These are phyloP conservation scores for Plusia festucae DNA, from an alignment of 2,888 invertebrate genomes.

Conservation along the genomic window DNA sequence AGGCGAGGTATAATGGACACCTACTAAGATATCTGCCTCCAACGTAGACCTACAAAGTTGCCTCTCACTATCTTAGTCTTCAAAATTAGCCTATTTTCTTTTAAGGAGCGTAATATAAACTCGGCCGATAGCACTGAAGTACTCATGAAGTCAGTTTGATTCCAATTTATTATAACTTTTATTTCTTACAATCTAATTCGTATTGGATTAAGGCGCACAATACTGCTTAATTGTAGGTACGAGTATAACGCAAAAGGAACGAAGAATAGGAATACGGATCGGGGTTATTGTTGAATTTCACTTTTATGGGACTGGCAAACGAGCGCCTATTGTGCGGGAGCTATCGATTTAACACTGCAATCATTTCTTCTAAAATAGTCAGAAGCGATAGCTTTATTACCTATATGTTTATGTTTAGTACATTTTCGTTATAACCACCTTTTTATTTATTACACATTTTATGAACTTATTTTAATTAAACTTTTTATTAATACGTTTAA, in stretches of 20 bases:
- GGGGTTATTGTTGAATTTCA: constrained; percentile 77
- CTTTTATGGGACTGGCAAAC: constrained; percentile 81
- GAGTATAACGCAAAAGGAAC: constrained; percentile 61
- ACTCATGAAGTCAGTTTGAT: constrained; percentile 34
- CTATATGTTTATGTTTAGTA: constrained; percentile 52
- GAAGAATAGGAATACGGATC: constrained; percentile 66
- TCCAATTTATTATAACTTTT: constrained; percentile 57
- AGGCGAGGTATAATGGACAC: too few species aligned
- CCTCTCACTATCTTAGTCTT: background rate
- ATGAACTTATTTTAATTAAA: too few species aligned
- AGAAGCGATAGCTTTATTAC: constrained; percentile 76
- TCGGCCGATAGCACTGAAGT: constrained; percentile 26
- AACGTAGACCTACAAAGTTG: constrained; percentile 5
- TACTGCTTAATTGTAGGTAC: constrained; percentile 66
- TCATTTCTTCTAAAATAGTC: constrained; percentile 76
- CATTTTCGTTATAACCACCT: background rate
- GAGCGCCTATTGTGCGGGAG: constrained; percentile 77
- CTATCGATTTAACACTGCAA: constrained; percentile 80
- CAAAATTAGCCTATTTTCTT: constrained; percentile 27
- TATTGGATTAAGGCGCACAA: constrained; percentile 69
- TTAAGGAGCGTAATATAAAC: constrained; percentile 27
- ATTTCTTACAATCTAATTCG: constrained; percentile 61
- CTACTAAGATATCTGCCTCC: background rate
- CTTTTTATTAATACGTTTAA: too few species aligned
- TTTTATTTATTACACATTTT: background rate